Evolutionary conservation across 2,797 vertebrate genomes (phyloP).

Genomic region (Malurus splendens): DNA sequence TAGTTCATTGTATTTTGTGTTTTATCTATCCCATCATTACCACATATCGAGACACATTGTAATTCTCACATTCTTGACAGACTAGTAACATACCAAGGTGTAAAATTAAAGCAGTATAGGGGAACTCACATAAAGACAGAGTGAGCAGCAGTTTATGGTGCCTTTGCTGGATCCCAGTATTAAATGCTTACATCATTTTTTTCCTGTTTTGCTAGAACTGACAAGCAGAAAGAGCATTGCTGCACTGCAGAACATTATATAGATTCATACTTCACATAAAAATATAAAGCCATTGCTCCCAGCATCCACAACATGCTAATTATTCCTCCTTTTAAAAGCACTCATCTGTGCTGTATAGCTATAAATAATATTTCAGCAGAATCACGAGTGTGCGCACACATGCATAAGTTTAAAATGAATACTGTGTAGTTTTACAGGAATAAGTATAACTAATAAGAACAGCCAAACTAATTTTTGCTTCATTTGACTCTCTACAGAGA

Average conservation of each 20-base stretch:
- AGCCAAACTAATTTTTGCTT: background rate
- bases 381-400: slow-evolving; percentile 31
- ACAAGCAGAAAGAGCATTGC: background rate
- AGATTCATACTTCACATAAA: slow-evolving; percentile 10
- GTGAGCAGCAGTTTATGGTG: background rate
- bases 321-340: slow-evolving; percentile 15
- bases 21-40: background rate
- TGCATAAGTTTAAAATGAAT: slow-evolving; percentile 5
- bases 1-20: background rate
- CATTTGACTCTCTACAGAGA: background rate
- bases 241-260: background rate
- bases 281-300: slow-evolving; percentile 6
- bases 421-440: background rate
- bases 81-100: background rate
- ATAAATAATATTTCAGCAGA: slow-evolving; percentile 49
- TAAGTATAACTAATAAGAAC: background rate
- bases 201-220: background rate
- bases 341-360: slow-evolving; percentile 48
- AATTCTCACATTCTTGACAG: background rate
- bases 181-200: background rate
- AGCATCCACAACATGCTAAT: slow-evolving; percentile 2
- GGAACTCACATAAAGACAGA: background rate
- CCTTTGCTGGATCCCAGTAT: background rate
- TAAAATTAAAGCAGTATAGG: background rate
- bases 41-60: rapidly evolving